Evolutionary conservation across 2,113 vertebrate genomes (phyloP).

Genomic region (Gila orcuttii): DNA sequence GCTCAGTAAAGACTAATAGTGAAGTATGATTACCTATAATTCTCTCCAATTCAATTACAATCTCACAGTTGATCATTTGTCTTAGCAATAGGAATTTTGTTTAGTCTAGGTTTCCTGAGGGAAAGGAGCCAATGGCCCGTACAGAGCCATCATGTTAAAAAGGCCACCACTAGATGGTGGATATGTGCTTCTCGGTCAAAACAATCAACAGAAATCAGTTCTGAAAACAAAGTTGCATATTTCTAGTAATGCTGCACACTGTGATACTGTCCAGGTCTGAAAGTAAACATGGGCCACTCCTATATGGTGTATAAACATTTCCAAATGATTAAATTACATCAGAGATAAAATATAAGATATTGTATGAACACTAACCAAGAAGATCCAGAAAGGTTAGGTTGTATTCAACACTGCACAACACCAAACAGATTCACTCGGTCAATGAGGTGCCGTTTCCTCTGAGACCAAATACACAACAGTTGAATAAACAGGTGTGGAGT

Average conservation of each 20-base stretch:
- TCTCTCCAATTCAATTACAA: not conserved
- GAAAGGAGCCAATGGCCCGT: not conserved
- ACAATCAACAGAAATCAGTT: not conserved
- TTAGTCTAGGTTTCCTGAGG: conserved; percentile 39
- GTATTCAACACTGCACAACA: conserved; percentile 28
- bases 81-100: not conserved
- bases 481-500: not conserved
- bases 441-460: not conserved
- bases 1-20: conserved; percentile 27
- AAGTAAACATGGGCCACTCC: not conserved
- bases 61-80: not conserved
- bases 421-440: conserved; percentile 7
- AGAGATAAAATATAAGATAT: not conserved
- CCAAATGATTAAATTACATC: not conserved
- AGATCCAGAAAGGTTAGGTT: conserved; percentile 2
- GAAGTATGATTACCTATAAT: not conserved
- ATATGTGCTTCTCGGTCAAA: conserved; percentile 1
- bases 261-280: conserved; percentile 5
- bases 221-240: not conserved
- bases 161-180: conserved; percentile 6
- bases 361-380: conserved; percentile 27
- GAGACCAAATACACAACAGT: conserved; percentile 27
- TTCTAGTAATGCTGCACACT: conserved; percentile 4
- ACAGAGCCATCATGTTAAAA: not conserved
- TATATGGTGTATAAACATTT: conserved; percentile 16